Conservation (phyloP, 1,140 invertebrate genomes). For the Drosophila pachea region DNA sequence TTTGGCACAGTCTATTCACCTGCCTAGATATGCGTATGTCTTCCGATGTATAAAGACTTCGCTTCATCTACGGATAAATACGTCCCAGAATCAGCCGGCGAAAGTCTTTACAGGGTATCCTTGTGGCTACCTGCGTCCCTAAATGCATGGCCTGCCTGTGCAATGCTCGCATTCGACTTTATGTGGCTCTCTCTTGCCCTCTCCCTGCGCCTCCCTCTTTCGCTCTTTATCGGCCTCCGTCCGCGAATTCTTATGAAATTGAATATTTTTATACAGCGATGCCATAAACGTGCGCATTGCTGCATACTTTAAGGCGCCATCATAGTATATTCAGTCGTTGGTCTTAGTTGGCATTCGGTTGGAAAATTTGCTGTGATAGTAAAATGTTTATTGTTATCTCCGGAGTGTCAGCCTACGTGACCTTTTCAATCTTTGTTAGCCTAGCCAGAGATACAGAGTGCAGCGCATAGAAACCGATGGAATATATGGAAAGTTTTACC, state of each 20-base stretch:
- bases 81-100: too few species aligned
- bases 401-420: slow-evolving; percentile 43
- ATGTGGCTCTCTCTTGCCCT: slow-evolving; percentile 18
- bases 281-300: slow-evolving; percentile 38
- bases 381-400: slow-evolving; percentile 48
- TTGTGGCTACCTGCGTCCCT: slow-evolving; percentile 26
- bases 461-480: not conserved
- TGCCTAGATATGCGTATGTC: not conserved
- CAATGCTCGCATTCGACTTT: slow-evolving; percentile 32
- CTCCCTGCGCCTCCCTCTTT: not conserved
- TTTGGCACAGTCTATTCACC: too few species aligned
- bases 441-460: not conserved
- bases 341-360: slow-evolving; percentile 19
- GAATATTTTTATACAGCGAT: slow-evolving; percentile 46
- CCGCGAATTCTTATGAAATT: slow-evolving; percentile 49
- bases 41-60: not conserved
- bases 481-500: not conserved
- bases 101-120: not conserved
- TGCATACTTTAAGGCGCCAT: slow-evolving; percentile 39
- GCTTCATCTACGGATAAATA: too few species aligned
- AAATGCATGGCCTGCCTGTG: slow-evolving; percentile 31
- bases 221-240: not conserved
- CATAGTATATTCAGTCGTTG: slow-evolving; percentile 30
- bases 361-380: slow-evolving; percentile 40
- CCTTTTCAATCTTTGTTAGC: slow-evolving; percentile 44